Base-by-base conservation (phyloP, 1,140 invertebrate genomes). In the Chlorops oryzae region DNA sequence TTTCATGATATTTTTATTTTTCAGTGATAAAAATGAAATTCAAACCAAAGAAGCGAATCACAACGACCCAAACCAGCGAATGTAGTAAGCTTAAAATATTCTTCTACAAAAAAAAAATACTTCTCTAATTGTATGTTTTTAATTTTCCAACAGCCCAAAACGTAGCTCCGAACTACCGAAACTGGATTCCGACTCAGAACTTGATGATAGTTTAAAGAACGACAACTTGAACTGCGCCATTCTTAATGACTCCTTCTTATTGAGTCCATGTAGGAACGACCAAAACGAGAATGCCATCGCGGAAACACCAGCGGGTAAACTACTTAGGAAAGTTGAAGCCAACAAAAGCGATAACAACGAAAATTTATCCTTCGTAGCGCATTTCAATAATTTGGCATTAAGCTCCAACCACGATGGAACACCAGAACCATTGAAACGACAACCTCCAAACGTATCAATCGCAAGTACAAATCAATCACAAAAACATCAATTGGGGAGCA, bases 211-310 rank as follows among this genome's bases (percentile, higher is more conserved):
- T 20, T 56, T 44, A 32, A 60, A 49, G 25, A 52, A 57, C 22
- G 58, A 63, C 35, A 72, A 71, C 32, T 46, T 70, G 1, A 72
- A 72, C 47, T 70, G 64, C 41, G 70, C 70, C 20, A 64, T 70
- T 10, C 35, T 72, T 1, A 69, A 72, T 51, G 69, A 72, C 40
- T 72, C 69, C 2, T 70, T 72, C 47, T 56, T 72, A 3, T 22
- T 67, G 3, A 71, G 64, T 45, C 69, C 69, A 9, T 43, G 41
- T 2, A 59, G 65, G 10, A 51, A 34, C 21, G 43, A 41, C 20
- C 20, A 22, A 20, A 37, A 46, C 9, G 42, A 51, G 9, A 37
- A 20, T 15, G 12, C 27, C 38, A 40, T 15, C 9, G 15, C 28
- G 28, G 15, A 9, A 32, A 10, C 28, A 32, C 28, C 15, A 9